Conservation (phyloP, 2,113 vertebrate genomes). For the Catharus minimus region DNA sequence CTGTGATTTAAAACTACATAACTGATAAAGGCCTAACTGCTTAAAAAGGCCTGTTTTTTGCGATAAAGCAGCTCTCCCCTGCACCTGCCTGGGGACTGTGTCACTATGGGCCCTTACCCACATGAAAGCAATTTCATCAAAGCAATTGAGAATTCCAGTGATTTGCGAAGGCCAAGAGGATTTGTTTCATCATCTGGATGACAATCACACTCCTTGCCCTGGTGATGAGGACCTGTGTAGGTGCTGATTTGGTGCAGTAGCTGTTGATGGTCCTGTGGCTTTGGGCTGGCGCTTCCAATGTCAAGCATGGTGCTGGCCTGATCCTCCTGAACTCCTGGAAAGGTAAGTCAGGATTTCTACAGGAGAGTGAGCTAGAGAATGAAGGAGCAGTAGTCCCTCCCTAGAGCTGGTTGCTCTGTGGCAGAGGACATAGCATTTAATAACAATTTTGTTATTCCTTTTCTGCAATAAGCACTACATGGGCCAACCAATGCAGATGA, state of each 20-base stretch:
- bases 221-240: neutral
- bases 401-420: neutral
- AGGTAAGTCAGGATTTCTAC: neutral
- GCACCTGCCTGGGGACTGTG: neutral
- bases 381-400: neutral
- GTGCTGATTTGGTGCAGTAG: neutral
- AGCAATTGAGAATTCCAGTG: neutral
- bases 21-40: neutral
- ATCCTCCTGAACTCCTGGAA: neutral
- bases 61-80: neutral
- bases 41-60: neutral
- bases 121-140: neutral
- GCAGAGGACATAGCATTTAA: neutral
- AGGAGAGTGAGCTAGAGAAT: neutral
- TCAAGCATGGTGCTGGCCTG: accelerated
- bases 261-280: neutral
- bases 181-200: neutral
- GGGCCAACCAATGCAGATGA: neutral
- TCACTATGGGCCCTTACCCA: neutral
- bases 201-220: accelerated
- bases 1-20: neutral
- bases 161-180: neutral
- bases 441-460: neutral
- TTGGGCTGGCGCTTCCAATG: neutral
- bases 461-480: neutral